Percentiles rank a stretch among this genome's conserved stretches.
These are phyloP conservation scores for Chironomus striatipennis DNA, from an alignment of 1,140 invertebrate species.

Conservation along the genomic window DNA sequence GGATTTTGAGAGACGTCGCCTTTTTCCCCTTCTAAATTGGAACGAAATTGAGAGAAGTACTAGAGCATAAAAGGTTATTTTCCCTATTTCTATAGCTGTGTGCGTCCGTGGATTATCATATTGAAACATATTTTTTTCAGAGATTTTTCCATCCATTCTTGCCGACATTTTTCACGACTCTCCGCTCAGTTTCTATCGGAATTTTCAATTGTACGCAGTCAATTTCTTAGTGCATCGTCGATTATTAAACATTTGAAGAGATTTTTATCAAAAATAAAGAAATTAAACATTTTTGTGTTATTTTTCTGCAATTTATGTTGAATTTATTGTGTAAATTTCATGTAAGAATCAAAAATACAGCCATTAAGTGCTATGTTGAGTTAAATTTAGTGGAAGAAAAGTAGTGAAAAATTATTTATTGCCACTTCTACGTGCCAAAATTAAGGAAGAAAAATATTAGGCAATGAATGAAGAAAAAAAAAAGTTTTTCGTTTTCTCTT, in stretches of 20 bases:
- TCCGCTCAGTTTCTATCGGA: conserved; percentile 21
- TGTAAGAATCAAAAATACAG: neutral
- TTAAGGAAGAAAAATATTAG: too few species aligned
- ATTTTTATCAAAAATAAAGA: neutral
- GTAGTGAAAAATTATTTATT: too few species aligned
- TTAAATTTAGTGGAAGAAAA: too few species aligned
- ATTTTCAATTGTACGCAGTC: conserved; percentile 18
- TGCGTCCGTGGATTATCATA: neutral
- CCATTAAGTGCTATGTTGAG: neutral
- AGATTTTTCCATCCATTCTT: neutral
- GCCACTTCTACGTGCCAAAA: too few species aligned
- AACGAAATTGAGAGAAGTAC: neutral
- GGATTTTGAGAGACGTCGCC: neutral
- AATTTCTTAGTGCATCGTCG: conserved; percentile 3
- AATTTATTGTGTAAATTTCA: neutral
- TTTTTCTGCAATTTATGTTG: neutral
- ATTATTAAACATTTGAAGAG: neutral
- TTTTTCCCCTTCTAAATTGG: neutral
- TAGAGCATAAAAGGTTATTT: too few species aligned
- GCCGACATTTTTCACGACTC: conserved; percentile 9
- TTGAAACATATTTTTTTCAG: conserved; percentile 5
- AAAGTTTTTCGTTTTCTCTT: too few species aligned
- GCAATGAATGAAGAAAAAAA: too few species aligned
- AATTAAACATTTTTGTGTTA: neutral
- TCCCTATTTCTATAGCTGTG: neutral